Base-by-base conservation (phyloP, 2,888 invertebrate species). In the Saturnia japonica region DNA sequence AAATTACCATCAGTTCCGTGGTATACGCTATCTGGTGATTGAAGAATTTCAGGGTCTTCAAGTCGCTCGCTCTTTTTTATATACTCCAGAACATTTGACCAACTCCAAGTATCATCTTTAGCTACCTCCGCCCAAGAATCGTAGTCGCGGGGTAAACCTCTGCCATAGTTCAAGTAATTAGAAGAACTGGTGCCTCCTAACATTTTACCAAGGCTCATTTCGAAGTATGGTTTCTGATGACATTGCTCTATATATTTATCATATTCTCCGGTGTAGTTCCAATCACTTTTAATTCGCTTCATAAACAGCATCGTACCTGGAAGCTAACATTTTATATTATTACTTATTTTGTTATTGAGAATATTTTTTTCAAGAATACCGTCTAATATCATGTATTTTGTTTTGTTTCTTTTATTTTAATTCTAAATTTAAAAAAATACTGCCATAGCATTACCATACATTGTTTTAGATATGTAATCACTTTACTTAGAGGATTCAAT, bases 101-200 rank as follows among this genome's bases (percentile, higher is more conserved):
- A 95, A 25, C 88, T 88, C 95, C 95, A 95, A 0, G 92, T 90
- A 0, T 76, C 64, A 70, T 95, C 94, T 1, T 94, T 93, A 19
- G 85, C 74, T 8, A 73, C 73, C 1, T 79, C 78, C 7, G 88
- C 89, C 95, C 95, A 95, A 72, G 90, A 95, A 75, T 95, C 93
- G 34, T 74, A 76, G 54, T 76, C 76, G 16, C 67, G 19, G 40
- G 57, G 68, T 1, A 77, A 75, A 0, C 95, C 95, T 19, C 93
- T 87, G 6, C 94, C 84, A 75, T 94, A 95, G 60, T 94, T 81
- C 85, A 94, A 91, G 67, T 88, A 94, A 77, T 95, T 95, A 9
- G 95, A 77, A 0, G 88, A 85, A 34, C 95, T 94, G 0, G 89
- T 88, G 1, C 95, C 95, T 64, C 95, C 95, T 75, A 95, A 83